Base-by-base conservation (phyloP, 1,140 invertebrate species). In the Lasioglossum albipes region DNA sequence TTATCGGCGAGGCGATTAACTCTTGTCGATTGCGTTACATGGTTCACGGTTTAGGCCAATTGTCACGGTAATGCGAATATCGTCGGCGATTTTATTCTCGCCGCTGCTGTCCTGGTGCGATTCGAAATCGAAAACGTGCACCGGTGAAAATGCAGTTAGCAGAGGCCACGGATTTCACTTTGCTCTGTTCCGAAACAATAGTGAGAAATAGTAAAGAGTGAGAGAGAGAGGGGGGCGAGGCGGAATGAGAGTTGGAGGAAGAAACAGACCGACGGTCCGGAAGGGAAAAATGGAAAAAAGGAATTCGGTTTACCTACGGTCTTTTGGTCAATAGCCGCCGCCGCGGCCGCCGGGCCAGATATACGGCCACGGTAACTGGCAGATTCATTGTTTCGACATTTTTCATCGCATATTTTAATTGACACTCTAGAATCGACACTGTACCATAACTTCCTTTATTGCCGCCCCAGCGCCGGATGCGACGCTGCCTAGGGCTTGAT, bases 311-410 rank as follows among this genome's bases (percentile, higher is more conserved):
- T 57, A 36, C 4, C 41, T 22, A 41, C 7, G 42, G 67, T 31
- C 41, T 31, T 36, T 36, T 72, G 59, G 45, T 54, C 76, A 72
- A 79, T 65, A 62, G 41, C 12, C 16, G 7, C 20, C 45, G 45
- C 7, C 16, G 7, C 20, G 59, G 45, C 18, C 22, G 41, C 20
- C 49, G 27, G 49, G n/a, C 20, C 75, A 22, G 54, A 7, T 49
- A 18, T 22, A 42, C 6, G 31, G 31, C 16, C 10, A 20, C n/a
- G 64, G 54, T 80, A 71, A 77, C 69, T 85, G 85, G 65, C 84
- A 83, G 84, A 83, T 87, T 72, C 73, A 86, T 81, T 81, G 73
- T 86, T 86, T 83, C 84, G 49, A 81, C 70, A 86, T 85, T 86
- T 83, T 75, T 69, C 84, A 65, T 78, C 73, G 71, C 71, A 81